Percentiles rank a stretch among this genome's conserved stretches.
phyloP scores from a whole-genome alignment of 2,113 vertebrate genomes.

The Anguilla japonica region DNA sequence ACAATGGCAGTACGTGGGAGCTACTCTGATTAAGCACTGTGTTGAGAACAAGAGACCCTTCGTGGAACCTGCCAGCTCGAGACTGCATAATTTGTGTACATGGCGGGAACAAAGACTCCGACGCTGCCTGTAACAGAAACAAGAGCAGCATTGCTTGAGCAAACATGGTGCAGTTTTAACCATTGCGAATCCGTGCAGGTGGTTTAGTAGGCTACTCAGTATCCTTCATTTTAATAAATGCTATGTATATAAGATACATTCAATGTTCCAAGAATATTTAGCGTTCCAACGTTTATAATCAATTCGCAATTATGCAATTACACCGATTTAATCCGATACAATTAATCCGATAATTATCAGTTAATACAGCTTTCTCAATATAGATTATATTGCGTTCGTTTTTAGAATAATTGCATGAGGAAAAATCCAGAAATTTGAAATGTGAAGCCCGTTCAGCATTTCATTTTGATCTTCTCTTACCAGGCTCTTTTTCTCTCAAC shows the following conservation, averaged over 20 bases:
- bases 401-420: neutral
- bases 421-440: neutral
- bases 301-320: neutral
- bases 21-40: constrained; percentile 20
- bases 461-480: constrained; percentile 4
- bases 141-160: neutral
- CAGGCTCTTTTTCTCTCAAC: neutral
- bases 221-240: neutral
- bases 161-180: neutral
- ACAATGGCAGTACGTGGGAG: constrained; percentile 16
- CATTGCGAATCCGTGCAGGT: neutral
- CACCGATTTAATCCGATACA: too few species aligned
- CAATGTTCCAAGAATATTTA: neutral
- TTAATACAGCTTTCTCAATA: neutral
- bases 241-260: neutral
- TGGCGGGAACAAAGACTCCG: constrained; percentile 1
- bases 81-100: constrained; percentile 5
- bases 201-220: neutral
- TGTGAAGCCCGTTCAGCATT: constrained; percentile 10
- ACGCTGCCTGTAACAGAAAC: neutral
- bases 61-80: neutral
- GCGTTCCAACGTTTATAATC: neutral
- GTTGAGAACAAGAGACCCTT: neutral
- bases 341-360: neutral
- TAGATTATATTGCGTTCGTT: neutral